A percentile compares a stretch with the other conserved stretches of the same genome.
Evolutionary conservation across 2,797 vertebrate species (phyloP).

Genomic region (Centroberyx gerrardi): DNA sequence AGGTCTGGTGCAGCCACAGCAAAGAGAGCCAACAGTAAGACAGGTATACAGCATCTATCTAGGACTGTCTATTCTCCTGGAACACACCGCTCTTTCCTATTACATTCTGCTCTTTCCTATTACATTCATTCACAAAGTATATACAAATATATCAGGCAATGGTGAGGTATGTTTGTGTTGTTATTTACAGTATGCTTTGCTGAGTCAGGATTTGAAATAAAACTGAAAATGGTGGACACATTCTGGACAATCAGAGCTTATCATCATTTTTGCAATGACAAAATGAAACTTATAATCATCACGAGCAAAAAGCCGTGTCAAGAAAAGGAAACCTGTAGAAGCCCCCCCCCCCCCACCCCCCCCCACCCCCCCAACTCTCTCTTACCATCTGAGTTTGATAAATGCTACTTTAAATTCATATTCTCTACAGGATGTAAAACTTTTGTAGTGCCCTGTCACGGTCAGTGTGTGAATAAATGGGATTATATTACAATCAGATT

Average conservation of each 20-base stretch:
- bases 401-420: background rate
- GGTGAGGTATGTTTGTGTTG: no score
- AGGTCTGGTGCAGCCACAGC: background rate
- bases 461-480: slow-evolving; percentile 9
- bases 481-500: slow-evolving; percentile 18
- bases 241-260: background rate
- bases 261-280: slow-evolving; percentile 7
- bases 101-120: no score
- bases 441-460: background rate
- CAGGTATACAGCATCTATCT: background rate
- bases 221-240: background rate
- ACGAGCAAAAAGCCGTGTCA: background rate
- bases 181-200: background rate
- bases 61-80: background rate
- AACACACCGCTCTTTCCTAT: no score
- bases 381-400: background rate
- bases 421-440: background rate
- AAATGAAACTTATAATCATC: slow-evolving; percentile 7
- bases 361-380: background rate
- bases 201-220: background rate
- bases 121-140: no score
- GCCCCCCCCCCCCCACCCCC: background rate
- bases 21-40: background rate
- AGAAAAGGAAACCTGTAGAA: background rate
- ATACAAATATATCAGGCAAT: no score